Conservation (phyloP, 2,888 invertebrate species). For the Lasioglossum zephyrum region DNA sequence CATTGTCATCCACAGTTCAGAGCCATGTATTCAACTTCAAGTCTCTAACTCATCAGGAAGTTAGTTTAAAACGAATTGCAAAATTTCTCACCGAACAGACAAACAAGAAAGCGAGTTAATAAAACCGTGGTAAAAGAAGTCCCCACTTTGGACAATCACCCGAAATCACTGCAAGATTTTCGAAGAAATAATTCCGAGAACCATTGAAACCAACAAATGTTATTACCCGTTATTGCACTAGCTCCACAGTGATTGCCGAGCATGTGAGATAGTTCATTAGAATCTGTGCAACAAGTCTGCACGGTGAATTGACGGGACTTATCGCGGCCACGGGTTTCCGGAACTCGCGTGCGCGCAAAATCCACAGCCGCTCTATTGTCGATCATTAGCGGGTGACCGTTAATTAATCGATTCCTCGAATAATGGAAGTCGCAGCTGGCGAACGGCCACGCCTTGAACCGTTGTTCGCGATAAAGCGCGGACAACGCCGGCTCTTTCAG, state of each 20-base stretch:
- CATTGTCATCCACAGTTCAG: no score
- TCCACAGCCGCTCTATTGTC: conserved; percentile 41
- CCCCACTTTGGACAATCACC: no score
- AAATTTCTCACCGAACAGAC: no score
- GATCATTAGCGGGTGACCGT: conserved; percentile 56
- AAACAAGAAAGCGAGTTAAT: no score
- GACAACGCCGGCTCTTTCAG: conserved; percentile 46
- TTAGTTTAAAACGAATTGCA: no score
- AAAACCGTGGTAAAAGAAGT: no score
- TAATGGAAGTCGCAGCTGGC: conserved; percentile 52
- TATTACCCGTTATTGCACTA: neutral
- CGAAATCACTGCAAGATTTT: no score
- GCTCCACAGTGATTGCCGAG: neutral
- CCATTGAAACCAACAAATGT: neutral
- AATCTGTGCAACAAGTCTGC: neutral
- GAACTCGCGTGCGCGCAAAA: conserved; percentile 28
- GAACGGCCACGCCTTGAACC: conserved; percentile 56
- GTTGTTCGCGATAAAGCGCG: conserved; percentile 55
- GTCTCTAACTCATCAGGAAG: no score
- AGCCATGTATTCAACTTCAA: no score
- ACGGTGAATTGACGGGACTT: neutral
- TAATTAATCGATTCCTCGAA: conserved; percentile 66
- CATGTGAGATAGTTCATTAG: neutral
- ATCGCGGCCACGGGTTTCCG: conserved; percentile 9
- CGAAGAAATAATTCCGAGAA: no score